These are phyloP conservation scores for Camptogramma bilineatum DNA, from an alignment of 2,888 invertebrate genomes.

Conservation along the genomic window DNA sequence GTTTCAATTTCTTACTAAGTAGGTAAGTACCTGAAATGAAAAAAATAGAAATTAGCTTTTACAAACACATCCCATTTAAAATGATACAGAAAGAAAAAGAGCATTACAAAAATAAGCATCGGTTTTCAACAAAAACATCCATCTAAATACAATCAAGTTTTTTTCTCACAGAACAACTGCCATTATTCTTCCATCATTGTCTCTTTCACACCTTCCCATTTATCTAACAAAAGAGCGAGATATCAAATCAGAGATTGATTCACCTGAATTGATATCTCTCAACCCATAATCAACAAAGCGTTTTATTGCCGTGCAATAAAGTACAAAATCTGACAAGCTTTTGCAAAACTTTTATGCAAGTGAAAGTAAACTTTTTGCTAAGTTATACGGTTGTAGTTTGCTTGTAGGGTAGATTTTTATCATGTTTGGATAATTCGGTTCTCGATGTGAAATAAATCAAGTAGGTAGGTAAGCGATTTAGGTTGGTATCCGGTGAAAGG, in stretches of 20 bases:
- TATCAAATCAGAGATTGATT: slow-evolving; percentile 63
- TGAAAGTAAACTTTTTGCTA: slow-evolving; percentile 22
- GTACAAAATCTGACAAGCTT: slow-evolving; percentile 27
- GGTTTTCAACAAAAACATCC: slow-evolving; percentile 15
- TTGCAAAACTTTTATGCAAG: neutral
- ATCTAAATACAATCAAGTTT: slow-evolving; percentile 28
- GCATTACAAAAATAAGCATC: neutral
- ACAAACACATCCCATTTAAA: no score
- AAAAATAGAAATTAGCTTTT: no score
- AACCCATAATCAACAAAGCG: slow-evolving; percentile 41
- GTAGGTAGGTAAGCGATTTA: slow-evolving; percentile 39
- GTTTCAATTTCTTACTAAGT: neutral
- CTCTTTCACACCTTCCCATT: slow-evolving; percentile 38
- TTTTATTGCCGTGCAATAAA: slow-evolving; percentile 18
- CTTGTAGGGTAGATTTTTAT: slow-evolving; percentile 38
- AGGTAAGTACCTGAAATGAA: neutral
- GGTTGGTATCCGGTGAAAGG: slow-evolving; percentile 35
- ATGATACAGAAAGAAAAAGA: no score
- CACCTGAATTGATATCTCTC: slow-evolving; percentile 57
- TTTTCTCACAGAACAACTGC: slow-evolving; percentile 31
- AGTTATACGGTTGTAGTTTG: slow-evolving; percentile 23
- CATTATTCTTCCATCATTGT: slow-evolving; percentile 52
- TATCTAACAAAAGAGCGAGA: slow-evolving; percentile 43
- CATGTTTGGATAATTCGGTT: slow-evolving; percentile 44
- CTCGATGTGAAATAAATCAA: slow-evolving; percentile 45